A percentile compares a stretch with the other conserved stretches of the same genome.
phyloP scores from a whole-genome alignment of 2,888 invertebrate genomes.

The Trichogramma evanescens region DNA sequence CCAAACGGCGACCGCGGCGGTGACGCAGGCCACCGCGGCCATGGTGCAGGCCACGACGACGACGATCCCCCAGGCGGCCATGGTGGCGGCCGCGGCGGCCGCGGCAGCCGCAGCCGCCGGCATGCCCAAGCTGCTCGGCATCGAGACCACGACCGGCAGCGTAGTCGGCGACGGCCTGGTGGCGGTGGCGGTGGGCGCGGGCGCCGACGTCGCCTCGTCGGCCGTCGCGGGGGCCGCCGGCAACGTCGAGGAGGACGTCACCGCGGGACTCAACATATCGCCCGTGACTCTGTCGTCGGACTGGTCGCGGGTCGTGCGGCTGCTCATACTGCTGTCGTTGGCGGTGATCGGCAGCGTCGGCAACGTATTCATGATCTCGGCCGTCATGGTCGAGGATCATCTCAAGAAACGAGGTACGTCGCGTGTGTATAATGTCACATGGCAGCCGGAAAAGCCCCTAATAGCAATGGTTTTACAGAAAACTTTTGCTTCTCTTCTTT shows the following conservation, averaged over 20 bases:
- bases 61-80: slow-evolving; percentile 25
- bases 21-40: slow-evolving; percentile 21
- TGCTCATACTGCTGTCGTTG: slow-evolving; percentile 59
- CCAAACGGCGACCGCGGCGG: slow-evolving; percentile 9
- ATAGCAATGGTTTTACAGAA: too few relatives aligned
- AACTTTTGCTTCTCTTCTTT: too few relatives aligned
- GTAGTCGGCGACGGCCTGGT: slow-evolving; percentile 7
- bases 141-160: slow-evolving; percentile 8
- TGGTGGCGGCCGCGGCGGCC: slow-evolving; percentile 21
- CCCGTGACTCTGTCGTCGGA: slow-evolving; percentile 61
- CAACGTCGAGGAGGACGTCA: slow-evolving; percentile 11
- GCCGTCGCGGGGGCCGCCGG: slow-evolving; percentile 11
- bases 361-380: slow-evolving; percentile 69
- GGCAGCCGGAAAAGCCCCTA: too few relatives aligned
- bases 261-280: slow-evolving; percentile 49
- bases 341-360: slow-evolving; percentile 65
- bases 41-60: slow-evolving; percentile 20
- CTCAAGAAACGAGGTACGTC: slow-evolving; percentile 59
- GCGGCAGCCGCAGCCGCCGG: slow-evolving; percentile 17
- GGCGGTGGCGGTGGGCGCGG: neutral
- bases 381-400: slow-evolving; percentile 66
- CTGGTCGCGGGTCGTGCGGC: slow-evolving; percentile 63
- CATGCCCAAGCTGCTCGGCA: slow-evolving; percentile 26
- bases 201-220: neutral
- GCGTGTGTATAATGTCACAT: too few relatives aligned